A percentile compares a stretch with the other conserved stretches of the same genome.
These are phyloP conservation scores for Lacerta bilineata DNA, from an alignment of 2,797 vertebrate species.

Conservation along the genomic window DNA sequence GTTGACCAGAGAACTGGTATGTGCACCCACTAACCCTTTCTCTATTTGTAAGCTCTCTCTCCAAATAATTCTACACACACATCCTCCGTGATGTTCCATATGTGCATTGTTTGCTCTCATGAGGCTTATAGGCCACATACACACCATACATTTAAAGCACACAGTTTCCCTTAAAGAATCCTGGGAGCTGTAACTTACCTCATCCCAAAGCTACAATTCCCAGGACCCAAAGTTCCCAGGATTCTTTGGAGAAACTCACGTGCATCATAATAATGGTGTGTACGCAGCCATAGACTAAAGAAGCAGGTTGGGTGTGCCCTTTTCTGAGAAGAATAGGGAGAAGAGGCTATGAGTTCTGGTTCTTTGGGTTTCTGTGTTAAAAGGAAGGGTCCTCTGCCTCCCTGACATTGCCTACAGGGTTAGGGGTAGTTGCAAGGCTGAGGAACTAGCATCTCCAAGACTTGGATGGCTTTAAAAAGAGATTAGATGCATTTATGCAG, in stretches of 20 bases:
- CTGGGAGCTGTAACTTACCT: too few relatives aligned
- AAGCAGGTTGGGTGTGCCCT: constrained; percentile 30
- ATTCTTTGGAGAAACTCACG: too few relatives aligned
- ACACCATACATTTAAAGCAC: too few relatives aligned
- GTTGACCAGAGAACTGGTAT: background rate
- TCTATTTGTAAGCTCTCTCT: background rate
- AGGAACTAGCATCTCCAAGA: background rate
- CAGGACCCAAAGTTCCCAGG: too few relatives aligned
- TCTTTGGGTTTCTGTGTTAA: constrained; percentile 63
- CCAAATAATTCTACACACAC: background rate
- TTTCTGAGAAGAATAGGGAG: constrained; percentile 47
- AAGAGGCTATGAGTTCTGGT: constrained; percentile 46
- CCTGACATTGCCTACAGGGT: background rate
- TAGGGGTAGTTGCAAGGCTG: background rate
- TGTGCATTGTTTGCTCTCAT: background rate
- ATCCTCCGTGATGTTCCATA: background rate
- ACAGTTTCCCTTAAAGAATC: too few relatives aligned
- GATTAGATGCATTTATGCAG: too few relatives aligned
- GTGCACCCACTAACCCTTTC: background rate
- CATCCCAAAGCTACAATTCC: too few relatives aligned
- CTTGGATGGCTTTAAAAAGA: too few relatives aligned
- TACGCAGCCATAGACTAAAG: constrained; percentile 14
- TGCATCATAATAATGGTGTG: too few relatives aligned
- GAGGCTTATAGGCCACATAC: background rate
- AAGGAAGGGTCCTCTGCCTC: constrained; percentile 2